phyloP scores from a whole-genome alignment of 2,888 invertebrate species.

The Agrochola lota region DNA sequence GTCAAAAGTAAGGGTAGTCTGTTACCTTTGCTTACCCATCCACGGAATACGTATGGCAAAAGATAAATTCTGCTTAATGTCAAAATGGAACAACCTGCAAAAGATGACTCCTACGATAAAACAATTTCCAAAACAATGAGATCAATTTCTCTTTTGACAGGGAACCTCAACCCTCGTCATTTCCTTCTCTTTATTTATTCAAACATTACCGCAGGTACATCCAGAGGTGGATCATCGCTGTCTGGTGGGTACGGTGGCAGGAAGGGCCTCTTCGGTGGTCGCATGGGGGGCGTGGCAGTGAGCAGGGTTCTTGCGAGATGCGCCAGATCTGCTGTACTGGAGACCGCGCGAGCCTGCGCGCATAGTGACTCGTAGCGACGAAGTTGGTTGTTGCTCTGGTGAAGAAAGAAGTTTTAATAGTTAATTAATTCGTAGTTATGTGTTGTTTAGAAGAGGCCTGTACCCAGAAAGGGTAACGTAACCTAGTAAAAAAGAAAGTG shows the following conservation, averaged over 20 bases:
- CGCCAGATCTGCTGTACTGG: constrained; percentile 93
- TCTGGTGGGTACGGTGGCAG: constrained; percentile 89
- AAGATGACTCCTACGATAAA: constrained; percentile 30
- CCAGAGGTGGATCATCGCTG: constrained; percentile 85
- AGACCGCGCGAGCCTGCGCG: constrained; percentile 94
- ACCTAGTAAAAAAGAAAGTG: too few relatives aligned
- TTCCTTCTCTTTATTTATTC: constrained; percentile 33
- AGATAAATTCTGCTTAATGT: background rate
- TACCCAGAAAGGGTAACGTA: too few relatives aligned
- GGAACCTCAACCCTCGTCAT: constrained; percentile 42
- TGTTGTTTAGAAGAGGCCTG: too few relatives aligned
- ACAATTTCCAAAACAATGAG: constrained; percentile 30
- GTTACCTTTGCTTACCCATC: background rate
- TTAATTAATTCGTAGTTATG: too few relatives aligned
- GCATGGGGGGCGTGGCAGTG: constrained; percentile 91
- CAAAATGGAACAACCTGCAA: constrained; percentile 9
- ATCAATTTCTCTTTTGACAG: constrained; percentile 52
- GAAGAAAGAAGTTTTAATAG: constrained; percentile 34
- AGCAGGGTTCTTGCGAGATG: constrained; percentile 95
- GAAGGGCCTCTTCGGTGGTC: constrained; percentile 93
- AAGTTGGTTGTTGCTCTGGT: constrained; percentile 95
- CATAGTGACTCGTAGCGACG: constrained; percentile 95
- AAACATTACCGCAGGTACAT: constrained; percentile 84
- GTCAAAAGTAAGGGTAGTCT: background rate
- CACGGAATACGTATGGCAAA: background rate